A percentile compares a stretch with the other conserved stretches of the same genome.
These are phyloP conservation scores for Andrena chrysosceles DNA, from an alignment of 2,888 invertebrate genomes.

Conservation along the genomic window DNA sequence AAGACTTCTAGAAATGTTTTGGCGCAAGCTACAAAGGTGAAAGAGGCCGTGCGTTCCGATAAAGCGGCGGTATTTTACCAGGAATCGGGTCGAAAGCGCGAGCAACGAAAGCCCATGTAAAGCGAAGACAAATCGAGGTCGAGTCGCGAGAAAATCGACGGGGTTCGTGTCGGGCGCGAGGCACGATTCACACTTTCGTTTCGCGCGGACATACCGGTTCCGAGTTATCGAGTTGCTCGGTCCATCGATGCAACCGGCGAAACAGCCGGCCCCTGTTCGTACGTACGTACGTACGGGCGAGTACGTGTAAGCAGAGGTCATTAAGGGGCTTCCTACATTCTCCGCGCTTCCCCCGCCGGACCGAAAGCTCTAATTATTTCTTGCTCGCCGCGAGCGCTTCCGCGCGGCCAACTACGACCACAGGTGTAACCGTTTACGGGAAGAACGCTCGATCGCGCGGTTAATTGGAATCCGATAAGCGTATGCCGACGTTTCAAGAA, in stretches of 20 bases:
- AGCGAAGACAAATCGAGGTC: constrained; percentile 20
- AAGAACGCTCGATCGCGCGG: constrained; percentile 49
- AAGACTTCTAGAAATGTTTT: no score
- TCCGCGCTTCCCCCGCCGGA: constrained; percentile 51
- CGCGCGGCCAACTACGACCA: constrained; percentile 57
- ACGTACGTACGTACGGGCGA: constrained; percentile 18
- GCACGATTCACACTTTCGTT: constrained; percentile 62
- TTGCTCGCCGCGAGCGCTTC: constrained; percentile 67
- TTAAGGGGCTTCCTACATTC: constrained; percentile 66
- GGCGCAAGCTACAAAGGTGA: not conserved
- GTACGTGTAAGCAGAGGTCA: constrained; percentile 66
- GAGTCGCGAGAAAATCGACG: constrained; percentile 29
- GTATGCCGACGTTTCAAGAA: constrained; percentile 50
- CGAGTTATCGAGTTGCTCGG: constrained; percentile 42
- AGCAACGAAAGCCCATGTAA: constrained; percentile 6
- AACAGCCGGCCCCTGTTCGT: constrained; percentile 30
- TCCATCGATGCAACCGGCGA: constrained; percentile 5
- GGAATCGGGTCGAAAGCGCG: not conserved
- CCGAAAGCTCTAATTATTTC: constrained; percentile 73
- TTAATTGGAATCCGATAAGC: constrained; percentile 62
- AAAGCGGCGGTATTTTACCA: not conserved
- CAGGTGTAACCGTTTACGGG: constrained; percentile 68
- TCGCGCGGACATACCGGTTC: constrained; percentile 53
- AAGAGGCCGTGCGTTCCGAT: not conserved
- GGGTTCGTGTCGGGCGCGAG: constrained; percentile 43